These are phyloP conservation scores for Peromyscus attwateri DNA, from an alignment of 2,797 vertebrate species.

Conservation along the genomic window DNA sequence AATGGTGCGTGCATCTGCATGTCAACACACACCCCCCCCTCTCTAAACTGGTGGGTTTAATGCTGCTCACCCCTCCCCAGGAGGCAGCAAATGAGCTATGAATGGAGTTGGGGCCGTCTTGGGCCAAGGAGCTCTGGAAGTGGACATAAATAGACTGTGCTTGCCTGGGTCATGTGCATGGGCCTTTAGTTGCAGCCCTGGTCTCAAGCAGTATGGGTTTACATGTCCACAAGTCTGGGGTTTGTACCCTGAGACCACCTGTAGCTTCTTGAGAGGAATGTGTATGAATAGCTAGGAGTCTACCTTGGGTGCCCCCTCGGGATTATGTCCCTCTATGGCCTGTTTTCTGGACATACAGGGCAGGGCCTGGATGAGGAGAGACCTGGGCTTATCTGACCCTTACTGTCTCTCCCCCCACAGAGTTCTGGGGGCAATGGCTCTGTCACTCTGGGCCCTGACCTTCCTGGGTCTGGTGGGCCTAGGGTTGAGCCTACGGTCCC, in stretches of 20 bases:
- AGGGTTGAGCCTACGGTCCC: conserved; percentile 74
- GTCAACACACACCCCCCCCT: not conserved
- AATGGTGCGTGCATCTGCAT: fast-evolving
- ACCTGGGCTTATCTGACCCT: not conserved
- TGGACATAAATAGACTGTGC: too few relatives aligned
- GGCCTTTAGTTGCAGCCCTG: not conserved
- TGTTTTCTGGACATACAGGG: not conserved
- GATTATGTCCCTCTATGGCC: not conserved
- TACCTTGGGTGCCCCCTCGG: not conserved
- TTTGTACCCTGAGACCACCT: not conserved
- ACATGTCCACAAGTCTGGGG: too few relatives aligned
- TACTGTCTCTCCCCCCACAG: conserved; percentile 65
- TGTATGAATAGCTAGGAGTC: not conserved
- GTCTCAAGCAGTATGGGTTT: not conserved
- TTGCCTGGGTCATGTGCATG: fast-evolving
- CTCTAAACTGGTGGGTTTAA: not conserved
- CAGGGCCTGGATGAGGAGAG: not conserved
- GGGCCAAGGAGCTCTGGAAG: not conserved
- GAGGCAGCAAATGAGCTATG: not conserved
- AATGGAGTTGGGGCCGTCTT: not conserved
- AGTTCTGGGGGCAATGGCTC: conserved; percentile 87
- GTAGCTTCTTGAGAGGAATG: not conserved
- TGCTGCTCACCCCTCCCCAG: not conserved
- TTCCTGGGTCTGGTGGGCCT: conserved; percentile 83
- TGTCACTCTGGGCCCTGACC: conserved; percentile 85